These are phyloP conservation scores for Hylaea fasciaria DNA, from an alignment of 2,888 invertebrate species.

Conservation along the genomic window DNA sequence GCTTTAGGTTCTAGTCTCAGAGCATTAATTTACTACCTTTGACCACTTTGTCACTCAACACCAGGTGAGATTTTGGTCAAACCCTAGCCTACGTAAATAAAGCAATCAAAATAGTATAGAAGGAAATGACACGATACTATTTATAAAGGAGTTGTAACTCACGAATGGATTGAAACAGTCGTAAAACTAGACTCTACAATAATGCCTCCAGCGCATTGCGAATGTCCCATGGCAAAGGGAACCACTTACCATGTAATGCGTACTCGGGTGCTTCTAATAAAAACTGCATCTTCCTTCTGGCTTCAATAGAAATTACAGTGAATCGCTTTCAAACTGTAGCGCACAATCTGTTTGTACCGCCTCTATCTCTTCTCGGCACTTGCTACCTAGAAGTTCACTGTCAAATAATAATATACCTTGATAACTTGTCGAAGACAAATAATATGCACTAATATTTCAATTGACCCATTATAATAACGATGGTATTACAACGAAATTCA, in stretches of 20 bases:
- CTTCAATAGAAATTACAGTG: slow-evolving; percentile 12
- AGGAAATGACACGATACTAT: too few relatives aligned
- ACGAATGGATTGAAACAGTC: slow-evolving; percentile 10
- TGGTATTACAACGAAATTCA: too few relatives aligned
- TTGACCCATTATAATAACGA: too few relatives aligned
- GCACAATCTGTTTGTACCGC: slow-evolving; percentile 6
- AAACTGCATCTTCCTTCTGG: slow-evolving; percentile 10
- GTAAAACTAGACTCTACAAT: slow-evolving; percentile 16
- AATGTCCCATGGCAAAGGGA: slow-evolving; percentile 16
- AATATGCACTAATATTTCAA: not conserved
- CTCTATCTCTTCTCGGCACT: slow-evolving; percentile 14
- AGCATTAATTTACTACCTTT: too few relatives aligned
- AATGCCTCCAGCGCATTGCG: slow-evolving; percentile 7
- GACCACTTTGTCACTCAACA: too few relatives aligned
- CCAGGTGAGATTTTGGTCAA: too few relatives aligned
- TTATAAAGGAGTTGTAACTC: not conserved
- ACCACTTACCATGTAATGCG: slow-evolving; percentile 21
- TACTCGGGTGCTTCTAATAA: slow-evolving; percentile 5
- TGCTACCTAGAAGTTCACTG: slow-evolving; percentile 5
- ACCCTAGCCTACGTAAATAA: too few relatives aligned
- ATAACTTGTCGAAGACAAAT: slow-evolving; percentile 15
- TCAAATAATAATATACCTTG: too few relatives aligned
- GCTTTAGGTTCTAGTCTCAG: not conserved
- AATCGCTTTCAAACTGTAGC: slow-evolving; percentile 26
- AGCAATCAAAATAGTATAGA: too few relatives aligned